A percentile compares a stretch with the other conserved stretches of the same genome.
Evolutionary conservation across 2,888 invertebrate species (phyloP).

Genomic region (Chouioia cunea): DNA sequence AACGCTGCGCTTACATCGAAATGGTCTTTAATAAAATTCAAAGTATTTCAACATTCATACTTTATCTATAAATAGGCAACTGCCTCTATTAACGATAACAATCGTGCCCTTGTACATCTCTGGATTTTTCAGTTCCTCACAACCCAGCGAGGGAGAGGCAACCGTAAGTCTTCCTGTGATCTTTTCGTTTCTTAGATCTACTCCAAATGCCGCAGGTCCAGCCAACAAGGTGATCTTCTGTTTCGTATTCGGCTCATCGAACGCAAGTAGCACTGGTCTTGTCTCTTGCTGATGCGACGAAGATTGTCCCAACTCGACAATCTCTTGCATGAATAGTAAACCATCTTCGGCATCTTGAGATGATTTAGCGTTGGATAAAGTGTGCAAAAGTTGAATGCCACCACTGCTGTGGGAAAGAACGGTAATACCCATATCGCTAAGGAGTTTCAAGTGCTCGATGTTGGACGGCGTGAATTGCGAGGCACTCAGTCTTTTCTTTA

Average conservation of each 20-base stretch:
- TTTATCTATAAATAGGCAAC: slow-evolving; percentile 97
- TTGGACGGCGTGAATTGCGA: slow-evolving; percentile 85
- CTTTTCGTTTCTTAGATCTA: slow-evolving; percentile 77
- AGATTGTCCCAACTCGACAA: slow-evolving; percentile 89
- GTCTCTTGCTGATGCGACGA: slow-evolving; percentile 74
- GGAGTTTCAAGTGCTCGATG: slow-evolving; percentile 86
- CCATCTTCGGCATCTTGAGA: slow-evolving; percentile 92
- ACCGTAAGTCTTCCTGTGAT: slow-evolving; percentile 76
- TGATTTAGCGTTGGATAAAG: slow-evolving; percentile 86
- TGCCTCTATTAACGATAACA: slow-evolving; percentile 88
- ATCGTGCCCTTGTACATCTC: slow-evolving; percentile 78
- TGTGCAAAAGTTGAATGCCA: slow-evolving; percentile 91
- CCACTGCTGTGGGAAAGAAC: slow-evolving; percentile 91
- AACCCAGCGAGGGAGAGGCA: slow-evolving; percentile 80
- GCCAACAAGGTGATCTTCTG: slow-evolving; percentile 73
- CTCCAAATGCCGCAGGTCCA: slow-evolving; percentile 93
- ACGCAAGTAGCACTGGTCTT: slow-evolving; percentile 71
- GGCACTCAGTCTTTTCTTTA: slow-evolving; percentile 76
- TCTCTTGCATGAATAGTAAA: slow-evolving; percentile 95
- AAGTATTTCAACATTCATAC: slow-evolving; percentile 57
- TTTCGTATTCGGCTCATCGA: slow-evolving; percentile 66
- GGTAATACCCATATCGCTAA: slow-evolving; percentile 95
- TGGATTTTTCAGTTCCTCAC: slow-evolving; percentile 73
- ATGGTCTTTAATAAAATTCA: background rate
- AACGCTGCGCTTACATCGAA: background rate